Percentiles rank a stretch among this genome's conserved stretches.
Evolutionary conservation across 35 echinoderm and acorn worm genomes (phyloP).

Genomic region (Strongylocentrotus purpuratus): DNA sequence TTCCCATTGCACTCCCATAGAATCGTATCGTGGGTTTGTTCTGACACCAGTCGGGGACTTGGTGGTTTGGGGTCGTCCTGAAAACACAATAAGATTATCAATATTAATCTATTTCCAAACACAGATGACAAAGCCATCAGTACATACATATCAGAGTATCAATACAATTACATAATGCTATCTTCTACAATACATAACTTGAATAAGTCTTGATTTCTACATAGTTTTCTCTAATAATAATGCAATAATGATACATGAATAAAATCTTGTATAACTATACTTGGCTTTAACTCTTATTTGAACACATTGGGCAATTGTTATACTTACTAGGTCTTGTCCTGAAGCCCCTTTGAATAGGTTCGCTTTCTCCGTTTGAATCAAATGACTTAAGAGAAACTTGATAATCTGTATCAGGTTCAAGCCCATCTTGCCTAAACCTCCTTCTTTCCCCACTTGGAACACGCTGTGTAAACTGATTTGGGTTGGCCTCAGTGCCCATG

Average conservation of each 20-base stretch:
- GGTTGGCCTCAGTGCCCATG: background rate
- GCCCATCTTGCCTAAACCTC: background rate
- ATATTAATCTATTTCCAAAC: no score
- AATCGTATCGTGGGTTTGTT: background rate
- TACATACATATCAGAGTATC: no score
- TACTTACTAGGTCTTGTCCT: conserved; percentile 10
- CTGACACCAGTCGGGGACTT: background rate
- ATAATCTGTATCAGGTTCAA: conserved; percentile 27
- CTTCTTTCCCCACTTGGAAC: background rate
- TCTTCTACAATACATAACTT: no score
- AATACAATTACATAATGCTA: no score
- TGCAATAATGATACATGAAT: no score
- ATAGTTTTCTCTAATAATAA: no score
- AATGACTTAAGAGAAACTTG: background rate
- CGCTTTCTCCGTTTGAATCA: background rate
- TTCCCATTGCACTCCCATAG: background rate
- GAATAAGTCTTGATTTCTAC: no score
- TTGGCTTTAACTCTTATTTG: no score
- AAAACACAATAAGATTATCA: background rate
- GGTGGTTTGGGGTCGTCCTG: background rate
- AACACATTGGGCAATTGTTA: no score
- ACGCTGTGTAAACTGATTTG: background rate
- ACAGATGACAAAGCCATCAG: no score
- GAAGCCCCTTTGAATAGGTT: background rate
- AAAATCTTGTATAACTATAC: no score